phyloP scores from a whole-genome alignment of 2,888 invertebrate species.

The Yponomeuta evonymella region DNA sequence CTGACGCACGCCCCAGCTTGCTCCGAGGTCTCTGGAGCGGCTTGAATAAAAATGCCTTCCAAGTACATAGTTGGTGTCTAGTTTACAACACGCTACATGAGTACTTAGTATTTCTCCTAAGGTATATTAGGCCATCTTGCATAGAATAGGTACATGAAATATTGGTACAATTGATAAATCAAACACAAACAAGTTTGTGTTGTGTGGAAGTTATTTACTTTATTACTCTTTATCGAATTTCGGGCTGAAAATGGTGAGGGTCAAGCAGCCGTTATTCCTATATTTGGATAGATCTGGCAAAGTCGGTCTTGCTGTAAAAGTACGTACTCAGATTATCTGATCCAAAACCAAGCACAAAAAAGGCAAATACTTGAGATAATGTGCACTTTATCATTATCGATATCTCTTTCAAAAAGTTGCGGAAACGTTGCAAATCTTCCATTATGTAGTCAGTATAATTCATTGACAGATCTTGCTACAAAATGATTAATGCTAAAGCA shows the following conservation, averaged over 20 bases:
- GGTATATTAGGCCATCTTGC: not conserved
- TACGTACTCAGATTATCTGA: not conserved
- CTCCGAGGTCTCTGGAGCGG: slow-evolving; percentile 36
- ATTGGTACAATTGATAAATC: no score
- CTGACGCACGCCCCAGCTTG: slow-evolving; percentile 36
- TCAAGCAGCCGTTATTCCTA: not conserved
- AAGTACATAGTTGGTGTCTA: not conserved
- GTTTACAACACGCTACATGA: not conserved
- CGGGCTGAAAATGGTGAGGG: no score
- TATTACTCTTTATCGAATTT: no score
- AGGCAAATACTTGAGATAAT: not conserved
- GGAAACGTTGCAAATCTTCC: not conserved
- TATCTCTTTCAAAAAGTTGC: slow-evolving; percentile 2
- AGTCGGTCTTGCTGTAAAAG: not conserved
- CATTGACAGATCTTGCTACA: not conserved
- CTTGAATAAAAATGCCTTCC: slow-evolving; percentile 14
- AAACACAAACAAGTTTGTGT: no score
- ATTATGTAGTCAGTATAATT: not conserved
- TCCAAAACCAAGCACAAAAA: not conserved
- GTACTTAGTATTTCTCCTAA: not conserved
- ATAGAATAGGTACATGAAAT: no score
- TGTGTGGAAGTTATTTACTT: no score
- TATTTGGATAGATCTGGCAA: not conserved
- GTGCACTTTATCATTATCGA: not conserved
- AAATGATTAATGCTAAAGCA: not conserved